Base-by-base conservation (phyloP, 1,140 invertebrate species). In the Octopus bimaculoides region DNA sequence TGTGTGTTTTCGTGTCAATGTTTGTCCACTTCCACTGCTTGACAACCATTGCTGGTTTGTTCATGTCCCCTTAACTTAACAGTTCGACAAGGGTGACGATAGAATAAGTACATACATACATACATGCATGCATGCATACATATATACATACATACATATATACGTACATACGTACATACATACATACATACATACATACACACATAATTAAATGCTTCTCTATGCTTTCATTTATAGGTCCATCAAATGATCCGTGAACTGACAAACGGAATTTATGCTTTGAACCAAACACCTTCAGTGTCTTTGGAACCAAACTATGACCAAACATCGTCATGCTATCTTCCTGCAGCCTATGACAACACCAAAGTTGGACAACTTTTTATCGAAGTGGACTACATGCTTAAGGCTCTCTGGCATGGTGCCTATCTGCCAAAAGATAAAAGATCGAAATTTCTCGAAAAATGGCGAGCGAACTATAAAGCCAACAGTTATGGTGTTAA, bases 361-460 rank as follows among this genome's bases (percentile, higher is more conserved):
- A 90, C 90, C 0, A 82, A 84, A 52, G 81, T 89, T 10, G 88
- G 86, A 17, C 89, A 90, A 80, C 82, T 89, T 14, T 75, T 91
- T 66, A 85, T 87, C 5, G 87, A 82, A 81, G 85, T 90, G 4
- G 89, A 90, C 80, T 90, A 90, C 82, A 90, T 89, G 88, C 86
- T 91, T 83, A 90, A 91, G 81, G 82, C 82, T 4, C 79, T 91
- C 14, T 91, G 90, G 90, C 89, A 91, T 83, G 90, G 90, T 8
- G 87, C 84, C 26, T 88, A 87, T 81, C 85, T 91, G 77, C 88
- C 89, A 3, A 87, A 87, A 79, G 89, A 90, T n/a, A 90, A 90
- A 83, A 76, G 90, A 53, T 85, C 84, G 56, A 90, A 91, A 79
- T 91, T 91, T 80, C 83, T 86, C 10, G 90, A 91, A 76, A 84